Conservation (phyloP, 2,797 vertebrate species). For the Buceros bicornis region DNA sequence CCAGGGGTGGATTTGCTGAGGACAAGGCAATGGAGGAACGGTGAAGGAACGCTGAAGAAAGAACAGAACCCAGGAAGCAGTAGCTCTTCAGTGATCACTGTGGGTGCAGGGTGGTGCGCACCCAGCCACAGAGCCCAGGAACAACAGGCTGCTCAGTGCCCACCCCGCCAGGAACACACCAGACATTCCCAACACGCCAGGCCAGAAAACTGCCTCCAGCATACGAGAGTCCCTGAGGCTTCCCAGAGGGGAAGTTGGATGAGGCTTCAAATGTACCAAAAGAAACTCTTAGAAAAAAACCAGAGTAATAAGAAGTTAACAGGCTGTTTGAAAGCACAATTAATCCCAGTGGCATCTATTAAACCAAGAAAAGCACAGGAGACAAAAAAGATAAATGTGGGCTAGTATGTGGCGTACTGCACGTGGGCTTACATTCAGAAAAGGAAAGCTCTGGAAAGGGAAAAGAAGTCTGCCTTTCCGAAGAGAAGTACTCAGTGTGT, state of each 20-base stretch:
- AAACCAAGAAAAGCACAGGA: neutral
- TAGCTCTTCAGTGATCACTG: neutral
- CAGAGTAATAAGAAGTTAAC: neutral
- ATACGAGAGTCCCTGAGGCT: neutral
- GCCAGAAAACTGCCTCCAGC: neutral
- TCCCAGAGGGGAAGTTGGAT: neutral
- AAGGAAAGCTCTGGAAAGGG: neutral
- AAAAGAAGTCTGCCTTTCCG: neutral
- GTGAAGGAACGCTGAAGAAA: neutral
- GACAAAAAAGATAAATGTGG: neutral
- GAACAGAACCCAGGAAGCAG: neutral
- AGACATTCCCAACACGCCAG: neutral
- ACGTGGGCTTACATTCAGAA: neutral
- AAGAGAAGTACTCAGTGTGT: neutral
- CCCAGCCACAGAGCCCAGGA: neutral
- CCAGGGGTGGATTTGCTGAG: neutral
- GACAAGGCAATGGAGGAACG: neutral
- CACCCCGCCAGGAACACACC: neutral
- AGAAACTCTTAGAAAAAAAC: neutral
- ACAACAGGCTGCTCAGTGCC: neutral
- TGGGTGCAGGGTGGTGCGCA: accelerated
- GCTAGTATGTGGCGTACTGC: neutral
- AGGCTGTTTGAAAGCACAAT: neutral
- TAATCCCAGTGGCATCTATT: neutral
- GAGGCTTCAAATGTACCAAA: neutral